phyloP scores from a whole-genome alignment of 2,888 invertebrate genomes.

The Dryomyza anilis region DNA sequence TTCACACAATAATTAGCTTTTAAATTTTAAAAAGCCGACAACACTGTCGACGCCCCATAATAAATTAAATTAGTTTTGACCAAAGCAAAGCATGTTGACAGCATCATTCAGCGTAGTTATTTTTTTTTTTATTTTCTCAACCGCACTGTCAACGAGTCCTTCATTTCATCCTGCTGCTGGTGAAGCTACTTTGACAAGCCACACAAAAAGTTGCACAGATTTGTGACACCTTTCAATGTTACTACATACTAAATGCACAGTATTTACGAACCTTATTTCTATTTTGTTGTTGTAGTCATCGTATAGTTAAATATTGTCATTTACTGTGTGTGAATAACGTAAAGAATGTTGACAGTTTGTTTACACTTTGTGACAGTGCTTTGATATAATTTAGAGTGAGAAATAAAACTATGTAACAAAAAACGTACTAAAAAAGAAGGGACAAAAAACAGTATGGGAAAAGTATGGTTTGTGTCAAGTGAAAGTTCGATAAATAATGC shows the following conservation, averaged over 20 bases:
- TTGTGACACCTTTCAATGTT: slow-evolving; percentile 33
- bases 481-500: background rate
- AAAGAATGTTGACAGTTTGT: slow-evolving; percentile 22
- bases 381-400: background rate
- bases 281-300: background rate
- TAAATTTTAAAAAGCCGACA: too few species aligned
- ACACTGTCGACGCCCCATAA: too few species aligned
- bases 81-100: slow-evolving; percentile 13
- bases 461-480: too few species aligned
- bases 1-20: too few species aligned
- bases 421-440: background rate
- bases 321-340: background rate
- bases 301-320: slow-evolving; percentile 1
- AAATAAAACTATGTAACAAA: background rate
- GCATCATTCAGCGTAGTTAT: slow-evolving; percentile 31
- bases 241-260: too few species aligned
- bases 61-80: slow-evolving; percentile 35
- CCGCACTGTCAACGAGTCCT: background rate
- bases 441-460: background rate
- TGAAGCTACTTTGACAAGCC: too few species aligned
- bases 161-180: too few species aligned
- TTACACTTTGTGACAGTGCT: slow-evolving; percentile 13
- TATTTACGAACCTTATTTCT: too few species aligned
- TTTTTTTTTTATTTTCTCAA: slow-evolving; percentile 29
- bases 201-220: slow-evolving; percentile 29